A percentile compares a stretch with the other conserved stretches of the same genome.
Conservation (phyloP, 2,888 invertebrate genomes). For the Ischnus inquisitorius region DNA sequence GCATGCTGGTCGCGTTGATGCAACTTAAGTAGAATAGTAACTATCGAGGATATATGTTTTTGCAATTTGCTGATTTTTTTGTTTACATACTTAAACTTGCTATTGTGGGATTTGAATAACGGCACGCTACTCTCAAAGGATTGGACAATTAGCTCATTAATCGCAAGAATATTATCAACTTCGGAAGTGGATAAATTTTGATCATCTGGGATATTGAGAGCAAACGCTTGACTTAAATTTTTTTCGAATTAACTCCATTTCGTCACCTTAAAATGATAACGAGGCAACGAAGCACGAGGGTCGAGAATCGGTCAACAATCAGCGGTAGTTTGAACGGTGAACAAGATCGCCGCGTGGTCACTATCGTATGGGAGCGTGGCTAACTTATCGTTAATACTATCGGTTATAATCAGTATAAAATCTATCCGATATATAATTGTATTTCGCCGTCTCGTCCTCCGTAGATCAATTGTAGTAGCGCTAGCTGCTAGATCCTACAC, state of each 20-base stretch:
- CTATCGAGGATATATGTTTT: neutral
- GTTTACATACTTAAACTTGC: neutral
- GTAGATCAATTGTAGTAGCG: conserved; percentile 29
- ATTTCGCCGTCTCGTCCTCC: conserved; percentile 3
- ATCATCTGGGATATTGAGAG: neutral
- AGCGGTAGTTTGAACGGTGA: neutral
- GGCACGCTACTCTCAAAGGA: neutral
- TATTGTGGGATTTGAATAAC: neutral
- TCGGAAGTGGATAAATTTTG: neutral
- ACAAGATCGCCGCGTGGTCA: conserved; percentile 27
- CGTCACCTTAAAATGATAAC: neutral
- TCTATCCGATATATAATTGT: too few species aligned
- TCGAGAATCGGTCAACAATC: neutral
- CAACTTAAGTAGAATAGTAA: neutral
- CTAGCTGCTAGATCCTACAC: conserved; percentile 24
- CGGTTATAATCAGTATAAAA: too few species aligned
- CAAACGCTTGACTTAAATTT: neutral
- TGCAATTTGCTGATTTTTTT: neutral
- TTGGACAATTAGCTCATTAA: neutral
- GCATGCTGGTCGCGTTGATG: neutral
- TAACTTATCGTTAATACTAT: neutral
- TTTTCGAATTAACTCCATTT: conserved; percentile 15
- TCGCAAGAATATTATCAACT: neutral
- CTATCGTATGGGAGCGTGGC: conserved; percentile 14
- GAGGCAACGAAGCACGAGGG: neutral